These are phyloP conservation scores for Sebastes itinus DNA, from an alignment of 2,797 vertebrate species.

Conservation along the genomic window DNA sequence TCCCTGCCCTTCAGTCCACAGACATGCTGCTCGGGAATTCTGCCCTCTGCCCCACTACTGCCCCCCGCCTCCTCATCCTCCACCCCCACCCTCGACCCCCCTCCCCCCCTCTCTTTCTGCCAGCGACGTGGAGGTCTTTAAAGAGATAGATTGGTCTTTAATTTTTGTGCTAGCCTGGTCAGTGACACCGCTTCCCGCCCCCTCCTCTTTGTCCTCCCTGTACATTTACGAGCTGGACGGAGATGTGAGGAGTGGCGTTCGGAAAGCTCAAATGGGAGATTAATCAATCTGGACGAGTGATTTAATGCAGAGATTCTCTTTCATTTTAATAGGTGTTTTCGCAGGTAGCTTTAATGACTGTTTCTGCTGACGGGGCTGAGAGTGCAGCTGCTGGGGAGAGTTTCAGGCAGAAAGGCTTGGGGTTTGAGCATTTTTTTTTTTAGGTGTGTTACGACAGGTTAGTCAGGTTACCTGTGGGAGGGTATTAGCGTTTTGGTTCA, in stretches of 20 bases:
- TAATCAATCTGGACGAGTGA: slow-evolving; percentile 49
- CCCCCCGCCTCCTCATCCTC: slow-evolving; percentile 29
- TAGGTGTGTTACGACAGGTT: slow-evolving; percentile 63
- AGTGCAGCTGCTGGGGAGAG: slow-evolving; percentile 52
- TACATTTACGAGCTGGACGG: slow-evolving; percentile 53
- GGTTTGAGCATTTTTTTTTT: slow-evolving; percentile 19
- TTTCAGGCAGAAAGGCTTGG: slow-evolving; percentile 49
- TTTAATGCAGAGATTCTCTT: slow-evolving; percentile 48
- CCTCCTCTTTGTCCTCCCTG: slow-evolving; percentile 52
- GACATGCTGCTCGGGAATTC: slow-evolving; percentile 84
- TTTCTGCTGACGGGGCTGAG: slow-evolving; percentile 41
- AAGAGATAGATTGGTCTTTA: slow-evolving; percentile 83
- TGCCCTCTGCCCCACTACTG: slow-evolving; percentile 83
- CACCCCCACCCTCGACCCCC: not conserved
- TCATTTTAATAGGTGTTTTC: slow-evolving; percentile 59
- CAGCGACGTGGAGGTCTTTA: slow-evolving; percentile 75
- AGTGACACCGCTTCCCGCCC: slow-evolving; percentile 56
- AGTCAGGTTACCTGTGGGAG: slow-evolving; percentile 37
- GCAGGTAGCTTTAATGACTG: slow-evolving; percentile 49
- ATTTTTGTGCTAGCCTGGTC: slow-evolving; percentile 69
- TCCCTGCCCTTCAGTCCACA: slow-evolving; percentile 76
- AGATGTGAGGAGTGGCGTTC: slow-evolving; percentile 46
- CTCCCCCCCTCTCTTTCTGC: slow-evolving; percentile 20
- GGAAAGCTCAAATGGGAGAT: slow-evolving; percentile 38
- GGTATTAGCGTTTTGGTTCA: not conserved